phyloP scores from a whole-genome alignment of 2,113 vertebrate species.

The Pampusana beccarii region DNA sequence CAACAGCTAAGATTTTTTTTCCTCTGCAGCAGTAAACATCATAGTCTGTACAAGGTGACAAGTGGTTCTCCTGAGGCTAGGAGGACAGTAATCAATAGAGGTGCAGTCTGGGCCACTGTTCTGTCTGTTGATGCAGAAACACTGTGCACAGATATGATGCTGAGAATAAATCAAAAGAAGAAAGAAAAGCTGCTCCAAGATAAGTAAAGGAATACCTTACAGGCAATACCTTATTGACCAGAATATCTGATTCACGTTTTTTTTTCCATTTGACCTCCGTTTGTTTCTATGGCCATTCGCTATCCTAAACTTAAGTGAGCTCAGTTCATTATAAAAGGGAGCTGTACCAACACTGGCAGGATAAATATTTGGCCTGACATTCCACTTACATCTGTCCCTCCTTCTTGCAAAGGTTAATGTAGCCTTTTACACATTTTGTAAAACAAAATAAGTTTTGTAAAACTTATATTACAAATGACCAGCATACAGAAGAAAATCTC shows the following conservation, averaged over 20 bases:
- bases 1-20: slow-evolving; percentile 52
- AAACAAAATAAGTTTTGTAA: neutral
- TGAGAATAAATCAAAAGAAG: slow-evolving; percentile 60
- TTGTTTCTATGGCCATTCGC: neutral
- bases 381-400: neutral
- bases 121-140: slow-evolving; percentile 31
- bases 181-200: slow-evolving; percentile 31
- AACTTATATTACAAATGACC: neutral
- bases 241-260: neutral
- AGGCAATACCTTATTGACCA: neutral
- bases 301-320: neutral
- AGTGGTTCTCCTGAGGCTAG: slow-evolving; percentile 65
- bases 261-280: neutral
- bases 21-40: slow-evolving; percentile 61
- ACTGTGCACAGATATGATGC: slow-evolving; percentile 2
- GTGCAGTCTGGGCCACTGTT: slow-evolving; percentile 6
- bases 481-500: neutral
- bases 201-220: slow-evolving; percentile 9
- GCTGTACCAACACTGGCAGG: neutral
- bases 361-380: neutral
- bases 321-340: neutral
- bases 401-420: neutral
- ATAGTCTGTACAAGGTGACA: slow-evolving; percentile 66
- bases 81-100: slow-evolving; percentile 61
- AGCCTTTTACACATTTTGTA: neutral